Conservation (phyloP, 1,140 invertebrate species). For the Micrasema longulum region DNA sequence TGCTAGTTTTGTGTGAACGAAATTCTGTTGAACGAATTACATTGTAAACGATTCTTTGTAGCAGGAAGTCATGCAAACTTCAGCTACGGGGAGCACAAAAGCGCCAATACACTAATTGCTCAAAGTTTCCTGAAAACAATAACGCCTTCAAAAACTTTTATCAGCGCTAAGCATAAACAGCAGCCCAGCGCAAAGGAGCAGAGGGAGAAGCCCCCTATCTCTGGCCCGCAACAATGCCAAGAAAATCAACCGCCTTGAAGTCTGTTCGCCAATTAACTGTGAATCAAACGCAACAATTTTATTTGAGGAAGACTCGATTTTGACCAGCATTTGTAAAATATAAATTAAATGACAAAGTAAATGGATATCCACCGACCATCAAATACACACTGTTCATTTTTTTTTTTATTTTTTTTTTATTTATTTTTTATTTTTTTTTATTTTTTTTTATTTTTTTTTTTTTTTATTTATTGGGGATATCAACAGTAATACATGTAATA, state of each 20-base stretch:
- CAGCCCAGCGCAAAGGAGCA: not conserved
- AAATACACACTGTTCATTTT: too few relatives aligned
- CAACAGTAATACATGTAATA: too few relatives aligned
- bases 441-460: too few relatives aligned
- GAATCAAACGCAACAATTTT: conserved; percentile 22
- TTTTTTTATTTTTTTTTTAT: too few relatives aligned
- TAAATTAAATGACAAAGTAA: too few relatives aligned
- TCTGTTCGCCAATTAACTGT: conserved; percentile 2
- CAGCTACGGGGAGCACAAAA: conserved; percentile 37
- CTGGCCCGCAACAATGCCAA: conserved; percentile 16
- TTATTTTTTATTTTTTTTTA: too few relatives aligned
- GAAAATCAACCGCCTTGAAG: conserved; percentile 19
- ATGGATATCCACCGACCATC: too few relatives aligned
- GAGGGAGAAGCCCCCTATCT: not conserved
- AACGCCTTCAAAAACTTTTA: conserved; percentile 41
- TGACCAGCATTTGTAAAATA: too few relatives aligned
- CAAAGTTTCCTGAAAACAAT: conserved; percentile 47
- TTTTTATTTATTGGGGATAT: too few relatives aligned
- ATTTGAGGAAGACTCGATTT: not conserved
- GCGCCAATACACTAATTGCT: conserved; percentile 47
- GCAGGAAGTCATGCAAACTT: conserved; percentile 43
- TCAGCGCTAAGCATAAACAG: conserved; percentile 16
- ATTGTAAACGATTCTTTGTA: conserved; percentile 46
- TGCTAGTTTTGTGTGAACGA: too few relatives aligned
- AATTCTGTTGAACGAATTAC: too few relatives aligned